Evolutionary conservation across 2,797 vertebrate species (phyloP), one percentile per base, ranked within the genome.

Genomic region (Sparus aurata): DNA sequence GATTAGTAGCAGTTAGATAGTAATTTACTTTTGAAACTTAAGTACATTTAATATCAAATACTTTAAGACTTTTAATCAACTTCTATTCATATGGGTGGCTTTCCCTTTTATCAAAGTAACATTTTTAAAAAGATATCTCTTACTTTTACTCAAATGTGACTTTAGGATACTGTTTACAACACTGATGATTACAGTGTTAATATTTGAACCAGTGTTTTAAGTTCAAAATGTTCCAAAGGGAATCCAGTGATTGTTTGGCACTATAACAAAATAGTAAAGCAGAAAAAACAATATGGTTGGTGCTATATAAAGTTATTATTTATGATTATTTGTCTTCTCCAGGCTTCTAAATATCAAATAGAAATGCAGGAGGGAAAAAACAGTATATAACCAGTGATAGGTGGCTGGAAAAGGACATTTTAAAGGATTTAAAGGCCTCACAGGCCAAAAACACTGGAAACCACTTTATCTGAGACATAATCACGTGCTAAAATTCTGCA

Each of bases 391-490:
- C 4, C 23, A 25, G 22, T 18, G 53, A 59, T 43, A 46, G 66
- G 23, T 46, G 30, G 57, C 17, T 66, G 38, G 10, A 64, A 50
- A 34, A 3, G 0, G 25, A 53, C 30, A 55, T 12, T 52, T 69
- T 75, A 4, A 1, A 38, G 38, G 38, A 20, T 84, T 69, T 61
- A 38, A 25, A 64, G 46, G 58, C 12, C 0, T 27, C 47, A 78
- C 12, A 23, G 62, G 62, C 41, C 47, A 30, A 69, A 75, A 30
- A 30, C 5, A 23, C 10, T 71, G 38, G n/a, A 68, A 75, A 76
- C 45, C 60, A 41, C 43, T 53, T 52, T 27, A 61, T 58, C 59
- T 54, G 20, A 72, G 63, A 73, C 55, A 20, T 63, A 55, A 77
- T 80, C 57, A 60, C 18, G 52, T 34, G 50, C 41, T 82, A 13